Evolutionary conservation across 1,140 invertebrate genomes (phyloP), one percentile per base, ranked within the genome.

Genomic region (Habropoda laboriosa): DNA sequence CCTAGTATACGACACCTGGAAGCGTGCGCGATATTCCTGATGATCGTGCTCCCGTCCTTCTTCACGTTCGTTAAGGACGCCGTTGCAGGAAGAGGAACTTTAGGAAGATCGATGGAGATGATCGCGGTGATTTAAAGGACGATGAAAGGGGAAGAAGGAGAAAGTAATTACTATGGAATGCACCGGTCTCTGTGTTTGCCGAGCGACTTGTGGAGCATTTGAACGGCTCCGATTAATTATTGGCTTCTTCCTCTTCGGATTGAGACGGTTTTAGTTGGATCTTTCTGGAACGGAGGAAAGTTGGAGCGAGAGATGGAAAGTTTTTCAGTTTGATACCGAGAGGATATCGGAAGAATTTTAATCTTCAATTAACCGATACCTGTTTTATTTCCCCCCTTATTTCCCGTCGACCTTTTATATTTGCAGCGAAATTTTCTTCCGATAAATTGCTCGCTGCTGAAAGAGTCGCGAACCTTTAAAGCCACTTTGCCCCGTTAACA

Each of bases 381-480:
- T n/a, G n/a, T n/a, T n/a, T n/a, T n/a, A n/a, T n/a, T n/a, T n/a
- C n/a, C n/a, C n/a, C n/a, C n/a, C n/a, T n/a, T n/a, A n/a, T n/a
- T n/a, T n/a, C n/a, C n/a, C n/a, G n/a, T n/a, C n/a, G n/a, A n/a
- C n/a, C n/a, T n/a, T n/a, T n/a, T n/a, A n/a, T n/a, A n/a, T n/a
- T n/a, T n/a, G n/a, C n/a, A n/a, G n/a, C n/a, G n/a, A n/a, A n/a
- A n/a, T n/a, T n/a, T n/a, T n/a, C n/a, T n/a, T n/a, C 8, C 47
- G 70, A 72, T 27, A 72, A 72, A 72, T 60, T 49, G 55, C 21
- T 10, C 24, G 30, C 42, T 35, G 30, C 40, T 72, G 68, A 47
- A 40, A 71, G 13, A 64, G 49, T 42, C 35, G 42, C 45, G n/a
- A 24, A 13, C 27, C 40, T 66, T 42, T 67, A 35, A 66, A 51